Base-by-base conservation (phyloP, 2,888 invertebrate species). In the Uloborus plumipes region DNA sequence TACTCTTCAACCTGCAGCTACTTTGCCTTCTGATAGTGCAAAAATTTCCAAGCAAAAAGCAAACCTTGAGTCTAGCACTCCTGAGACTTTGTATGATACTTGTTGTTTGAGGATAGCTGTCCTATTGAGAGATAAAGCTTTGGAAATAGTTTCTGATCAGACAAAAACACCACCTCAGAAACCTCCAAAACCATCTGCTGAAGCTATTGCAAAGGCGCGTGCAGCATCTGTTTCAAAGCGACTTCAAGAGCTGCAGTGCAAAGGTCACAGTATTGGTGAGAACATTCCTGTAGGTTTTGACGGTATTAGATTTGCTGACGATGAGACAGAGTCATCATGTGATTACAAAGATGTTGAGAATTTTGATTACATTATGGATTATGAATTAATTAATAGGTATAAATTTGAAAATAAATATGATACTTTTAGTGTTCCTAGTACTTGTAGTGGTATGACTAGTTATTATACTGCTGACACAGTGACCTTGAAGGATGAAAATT, bases 21-120 rank as follows among this genome's bases (percentile, higher is more conserved):
- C 51, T 49, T n/a, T 66, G 31, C 15, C n/a, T 50, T 61, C 22
- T 51, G 55, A 75, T 47, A 14, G 20, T 55, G 55, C 47, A 16
- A 61, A 67, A 74, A 55, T 15, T 18, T 58, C 14, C 15, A 15
- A 13, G 49, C 55, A 55, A n/a, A 55, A 55, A 55, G 55, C 9
- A 55, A 39, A 11, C 39, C 39, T 66, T 50, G 70, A 62, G n/a
- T 58, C 75, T 15, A 59, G 55, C 22, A 62, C 75, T 16, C 85
- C 86, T 87, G 81, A 81, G 53, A 72, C 84, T n/a, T 61, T 77
- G 47, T 77, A 84, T 76, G 79, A 84, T 18, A 77, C 84, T n/a
- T 84, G 84, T 51, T 84, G 84, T 39, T 47, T 80, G n/a, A 84
- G 72, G 67, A 20, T 84, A 49, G 79, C 79, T 31, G 61, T 51